Evolutionary conservation across 2,888 invertebrate genomes (phyloP).

Genomic region (Tachina lurida): DNA sequence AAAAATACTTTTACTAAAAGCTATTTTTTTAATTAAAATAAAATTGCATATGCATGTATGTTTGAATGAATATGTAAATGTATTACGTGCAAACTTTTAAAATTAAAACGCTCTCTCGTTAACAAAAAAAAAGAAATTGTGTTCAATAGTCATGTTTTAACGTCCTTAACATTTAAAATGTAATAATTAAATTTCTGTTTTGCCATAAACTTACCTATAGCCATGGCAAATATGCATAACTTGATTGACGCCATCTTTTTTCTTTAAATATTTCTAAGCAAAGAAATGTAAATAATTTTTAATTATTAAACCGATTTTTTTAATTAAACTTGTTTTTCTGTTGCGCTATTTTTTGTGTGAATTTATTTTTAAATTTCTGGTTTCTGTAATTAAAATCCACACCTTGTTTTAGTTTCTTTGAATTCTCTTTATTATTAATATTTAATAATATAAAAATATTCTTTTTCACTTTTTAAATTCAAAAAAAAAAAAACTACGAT

Average conservation of each 20-base stretch:
- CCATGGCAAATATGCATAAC: constrained; percentile 79
- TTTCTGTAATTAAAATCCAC: constrained; percentile 30
- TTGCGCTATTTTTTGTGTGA: constrained; percentile 3
- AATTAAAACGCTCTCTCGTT: neutral
- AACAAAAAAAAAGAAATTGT: neutral
- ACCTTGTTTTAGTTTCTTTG: constrained; percentile 40
- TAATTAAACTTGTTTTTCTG: constrained; percentile 23
- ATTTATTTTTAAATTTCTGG: constrained; percentile 27
- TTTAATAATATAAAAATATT: constrained; percentile 28
- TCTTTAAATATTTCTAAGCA: constrained; percentile 29
- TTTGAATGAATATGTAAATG: too few species aligned
- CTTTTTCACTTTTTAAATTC: constrained; percentile 47
- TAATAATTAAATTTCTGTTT: neutral
- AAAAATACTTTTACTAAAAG: neutral
- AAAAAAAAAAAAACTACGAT: constrained; percentile 39
- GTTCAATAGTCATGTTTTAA: neutral
- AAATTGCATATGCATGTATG: too few species aligned
- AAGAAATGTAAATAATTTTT: constrained; percentile 24
- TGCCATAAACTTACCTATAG: constrained; percentile 77
- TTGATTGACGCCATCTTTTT: constrained; percentile 77
- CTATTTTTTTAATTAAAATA: neutral
- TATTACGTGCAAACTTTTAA: too few species aligned
- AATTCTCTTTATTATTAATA: neutral
- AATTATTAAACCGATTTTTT: neutral
- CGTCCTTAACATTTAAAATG: constrained; percentile 30